Conservation (phyloP, 2,797 vertebrate genomes). For the Dallia pectoralis region DNA sequence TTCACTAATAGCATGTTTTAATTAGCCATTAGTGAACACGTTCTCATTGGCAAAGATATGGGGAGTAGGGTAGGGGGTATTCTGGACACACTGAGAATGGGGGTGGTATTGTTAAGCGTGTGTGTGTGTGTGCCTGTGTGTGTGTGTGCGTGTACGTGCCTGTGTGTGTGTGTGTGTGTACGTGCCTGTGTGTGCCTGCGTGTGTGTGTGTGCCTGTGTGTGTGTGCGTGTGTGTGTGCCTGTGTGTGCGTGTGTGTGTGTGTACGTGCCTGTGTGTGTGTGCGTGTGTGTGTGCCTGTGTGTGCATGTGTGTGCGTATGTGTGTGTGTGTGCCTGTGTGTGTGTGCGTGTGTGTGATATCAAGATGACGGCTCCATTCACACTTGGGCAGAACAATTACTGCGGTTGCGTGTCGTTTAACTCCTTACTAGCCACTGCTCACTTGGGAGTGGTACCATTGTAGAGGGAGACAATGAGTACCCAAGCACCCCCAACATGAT, state of each 20-base stretch:
- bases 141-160: constrained; percentile 9
- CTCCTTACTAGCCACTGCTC: constrained; percentile 72
- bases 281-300: not conserved
- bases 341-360: constrained; percentile 23
- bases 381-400: constrained; percentile 67
- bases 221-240: constrained; percentile 16
- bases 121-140: not conserved
- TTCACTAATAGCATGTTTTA: constrained; percentile 79
- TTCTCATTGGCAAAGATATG: constrained; percentile 75
- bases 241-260: constrained; percentile 4
- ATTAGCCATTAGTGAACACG: constrained; percentile 80
- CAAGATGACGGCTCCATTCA: constrained; percentile 59
- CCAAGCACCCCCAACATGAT: constrained; percentile 51
- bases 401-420: constrained; percentile 56
- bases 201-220: constrained; percentile 8
- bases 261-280: constrained; percentile 14
- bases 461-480: constrained; percentile 67
- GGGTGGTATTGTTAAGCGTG: not conserved
- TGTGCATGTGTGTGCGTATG: not conserved
- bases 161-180: constrained; percentile 13
- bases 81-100: not conserved
- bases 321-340: constrained; percentile 7
- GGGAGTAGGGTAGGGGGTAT: constrained; percentile 33
- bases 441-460: constrained; percentile 71
- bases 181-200: not conserved